Evolutionary conservation across 2,797 vertebrate species (phyloP), one percentile per base, ranked within the genome.

Genomic region (Ciconia nigra): DNA sequence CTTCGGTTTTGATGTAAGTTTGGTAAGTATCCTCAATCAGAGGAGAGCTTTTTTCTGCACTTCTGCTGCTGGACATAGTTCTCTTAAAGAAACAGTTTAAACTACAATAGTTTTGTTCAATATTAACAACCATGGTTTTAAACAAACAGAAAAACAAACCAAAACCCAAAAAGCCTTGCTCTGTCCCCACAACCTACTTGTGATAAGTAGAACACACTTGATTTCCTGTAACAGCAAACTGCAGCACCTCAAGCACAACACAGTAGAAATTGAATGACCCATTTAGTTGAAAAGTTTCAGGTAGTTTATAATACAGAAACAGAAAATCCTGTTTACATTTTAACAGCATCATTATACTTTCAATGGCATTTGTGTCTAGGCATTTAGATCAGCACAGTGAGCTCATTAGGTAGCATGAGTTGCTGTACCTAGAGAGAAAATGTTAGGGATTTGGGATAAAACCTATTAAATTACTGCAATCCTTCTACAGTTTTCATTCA

Each of bases 251-350:
- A 41, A 66, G 52, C 17, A 41, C 35, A 70, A 62, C 42, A 33
- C 37, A 39, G 35, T 2, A 85, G 82, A 91, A 90, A 44, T 5
- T 3, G 35, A 86, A 78, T 17, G 35, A 83, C 22, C 9, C 29
- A 31, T 62, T 83, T 65, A 65, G 47, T 8, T 78, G 31, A 74
- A 66, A 81, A 87, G 33, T 81, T 96, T 57, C 72, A 58, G 49
- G 57, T 62, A 62, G 25, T 76, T 83, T 69, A 26, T 79, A 90
- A 79, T 2, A 69, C 7, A 93, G 51, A 83, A 88, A 41, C 13
- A 84, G 72, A 95, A 93, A 94, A 90, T 18, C 35, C 33, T 44
- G 16, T 62, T 94, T 83, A 85, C 61, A 58, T 90, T 82, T 95
- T 83, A 93, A 90, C 35, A 82, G 14, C 57, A 35, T 80, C 74